phyloP scores from a whole-genome alignment of 2,113 vertebrate genomes.

The Paradisaea rubra region DNA sequence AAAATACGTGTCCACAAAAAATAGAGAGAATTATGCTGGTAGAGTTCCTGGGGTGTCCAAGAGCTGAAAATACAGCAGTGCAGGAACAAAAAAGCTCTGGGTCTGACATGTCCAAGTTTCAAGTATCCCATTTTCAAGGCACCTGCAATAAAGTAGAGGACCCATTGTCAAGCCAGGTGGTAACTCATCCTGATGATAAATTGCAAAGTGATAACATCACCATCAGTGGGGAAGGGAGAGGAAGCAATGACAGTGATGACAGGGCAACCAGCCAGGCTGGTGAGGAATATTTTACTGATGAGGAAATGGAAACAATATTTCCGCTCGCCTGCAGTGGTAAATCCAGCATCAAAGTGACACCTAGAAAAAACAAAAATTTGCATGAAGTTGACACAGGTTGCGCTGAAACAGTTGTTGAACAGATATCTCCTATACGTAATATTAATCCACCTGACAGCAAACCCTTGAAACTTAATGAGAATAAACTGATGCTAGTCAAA shows the following conservation, averaged over 20 bases:
- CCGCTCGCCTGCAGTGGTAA: neutral
- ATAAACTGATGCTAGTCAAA: neutral
- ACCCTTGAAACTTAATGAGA: neutral
- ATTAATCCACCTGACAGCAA: neutral
- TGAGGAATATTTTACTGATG: neutral
- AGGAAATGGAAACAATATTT: neutral
- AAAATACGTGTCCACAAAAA: slow-evolving; percentile 39
- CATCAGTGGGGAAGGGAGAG: neutral
- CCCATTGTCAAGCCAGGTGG: neutral
- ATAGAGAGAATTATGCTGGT: slow-evolving; percentile 24
- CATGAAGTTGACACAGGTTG: neutral
- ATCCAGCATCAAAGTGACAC: neutral
- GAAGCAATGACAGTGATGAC: neutral
- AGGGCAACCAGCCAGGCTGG: neutral
- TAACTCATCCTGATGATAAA: neutral
- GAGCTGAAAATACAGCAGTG: neutral
- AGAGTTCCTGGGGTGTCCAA: slow-evolving; percentile 7
- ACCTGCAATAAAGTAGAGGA: neutral
- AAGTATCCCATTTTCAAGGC: neutral
- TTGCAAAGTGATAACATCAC: neutral
- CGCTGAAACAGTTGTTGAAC: neutral
- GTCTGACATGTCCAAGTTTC: neutral
- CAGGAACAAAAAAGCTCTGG: slow-evolving; percentile 11
- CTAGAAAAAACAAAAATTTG: neutral
- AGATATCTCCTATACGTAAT: neutral